Conservation (phyloP, 2,888 invertebrate genomes). For the Alsophila aescularia region DNA sequence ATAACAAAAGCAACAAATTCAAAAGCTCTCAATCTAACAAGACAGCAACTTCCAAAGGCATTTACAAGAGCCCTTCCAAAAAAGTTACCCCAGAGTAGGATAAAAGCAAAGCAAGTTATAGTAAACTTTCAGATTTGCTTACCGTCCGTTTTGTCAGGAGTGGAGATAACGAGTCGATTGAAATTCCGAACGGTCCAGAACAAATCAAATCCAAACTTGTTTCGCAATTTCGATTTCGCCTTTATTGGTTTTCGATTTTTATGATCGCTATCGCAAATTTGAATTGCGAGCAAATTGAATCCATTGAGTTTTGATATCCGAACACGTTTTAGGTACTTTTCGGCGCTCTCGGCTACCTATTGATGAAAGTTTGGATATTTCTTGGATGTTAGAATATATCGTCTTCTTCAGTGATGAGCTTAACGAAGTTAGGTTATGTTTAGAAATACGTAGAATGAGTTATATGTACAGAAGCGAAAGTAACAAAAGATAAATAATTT, state of each 20-base stretch:
- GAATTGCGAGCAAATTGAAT: slow-evolving; percentile 49
- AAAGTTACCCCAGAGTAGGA: slow-evolving; percentile 20
- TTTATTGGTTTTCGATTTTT: slow-evolving; percentile 70
- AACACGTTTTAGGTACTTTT: slow-evolving; percentile 33
- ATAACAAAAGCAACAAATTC: slow-evolving; percentile 13
- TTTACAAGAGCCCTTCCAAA: slow-evolving; percentile 19
- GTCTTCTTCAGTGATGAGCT: background rate
- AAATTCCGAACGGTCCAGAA: slow-evolving; percentile 45
- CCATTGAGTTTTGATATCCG: slow-evolving; percentile 21
- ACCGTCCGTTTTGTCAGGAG: slow-evolving; percentile 38
- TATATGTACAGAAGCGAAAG: too few species aligned
- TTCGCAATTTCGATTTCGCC: slow-evolving; percentile 67
- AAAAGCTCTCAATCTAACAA: slow-evolving; percentile 16
- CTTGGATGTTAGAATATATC: background rate
- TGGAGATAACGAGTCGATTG: slow-evolving; percentile 56
- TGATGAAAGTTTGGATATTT: background rate
- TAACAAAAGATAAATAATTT: too few species aligned
- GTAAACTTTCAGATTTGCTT: slow-evolving; percentile 44
- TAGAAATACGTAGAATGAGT: too few species aligned
- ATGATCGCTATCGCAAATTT: slow-evolving; percentile 58
- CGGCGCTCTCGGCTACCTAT: background rate
- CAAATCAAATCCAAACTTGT: slow-evolving; percentile 66
- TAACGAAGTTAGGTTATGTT: too few species aligned
- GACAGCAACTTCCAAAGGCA: slow-evolving; percentile 10
- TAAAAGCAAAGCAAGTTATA: background rate